phyloP scores from a whole-genome alignment of 1,140 invertebrate genomes.

The Pinna nobilis region DNA sequence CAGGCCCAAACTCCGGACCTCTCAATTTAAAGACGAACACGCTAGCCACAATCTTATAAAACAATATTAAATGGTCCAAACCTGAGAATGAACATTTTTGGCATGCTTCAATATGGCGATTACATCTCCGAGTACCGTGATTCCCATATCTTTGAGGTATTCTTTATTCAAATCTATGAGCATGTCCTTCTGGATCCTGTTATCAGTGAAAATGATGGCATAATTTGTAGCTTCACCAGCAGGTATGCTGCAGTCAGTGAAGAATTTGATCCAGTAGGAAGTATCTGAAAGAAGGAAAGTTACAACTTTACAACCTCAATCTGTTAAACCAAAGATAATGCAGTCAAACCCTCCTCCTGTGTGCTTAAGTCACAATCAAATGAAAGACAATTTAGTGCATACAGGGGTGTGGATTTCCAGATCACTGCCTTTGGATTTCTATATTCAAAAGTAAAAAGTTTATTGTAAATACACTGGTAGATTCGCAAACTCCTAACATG shows the following conservation, averaged over 20 bases:
- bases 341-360: no score
- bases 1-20: no score
- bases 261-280: conserved; percentile 80
- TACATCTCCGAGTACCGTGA: conserved; percentile 87
- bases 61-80: conserved; percentile 6
- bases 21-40: no score
- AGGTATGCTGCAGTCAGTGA: conserved; percentile 86
- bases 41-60: not conserved
- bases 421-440: no score
- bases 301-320: not conserved
- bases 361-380: no score
- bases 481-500: no score
- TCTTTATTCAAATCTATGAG: conserved; percentile 87
- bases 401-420: no score
- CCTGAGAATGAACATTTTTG: conserved; percentile 83
- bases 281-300: conserved; percentile 46
- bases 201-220: conserved; percentile 87
- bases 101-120: conserved; percentile 90
- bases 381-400: no score
- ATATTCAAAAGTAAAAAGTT: no score
- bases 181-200: conserved; percentile 88
- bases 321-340: no score
- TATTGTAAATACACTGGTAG: no score
- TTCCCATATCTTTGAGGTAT: conserved; percentile 88
- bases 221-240: conserved; percentile 84